A percentile compares a stretch with the other conserved stretches of the same genome.
These are phyloP conservation scores for Mus musculus DNA, from an alignment of 2,113 vertebrate species.

Conservation along the genomic window DNA sequence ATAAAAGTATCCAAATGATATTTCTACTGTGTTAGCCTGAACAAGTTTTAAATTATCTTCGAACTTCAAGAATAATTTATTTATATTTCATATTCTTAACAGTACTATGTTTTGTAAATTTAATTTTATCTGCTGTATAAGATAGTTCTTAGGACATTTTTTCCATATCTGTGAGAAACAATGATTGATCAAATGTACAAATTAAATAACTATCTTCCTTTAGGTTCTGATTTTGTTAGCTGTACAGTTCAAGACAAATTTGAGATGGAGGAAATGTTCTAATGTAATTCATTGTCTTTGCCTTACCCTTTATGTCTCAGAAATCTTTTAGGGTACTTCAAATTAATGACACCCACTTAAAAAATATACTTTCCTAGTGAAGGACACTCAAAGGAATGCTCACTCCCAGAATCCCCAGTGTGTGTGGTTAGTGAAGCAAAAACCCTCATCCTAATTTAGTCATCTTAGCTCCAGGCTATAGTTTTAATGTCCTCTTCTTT, in stretches of 20 bases:
- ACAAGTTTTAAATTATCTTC: neutral
- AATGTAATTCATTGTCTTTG: neutral
- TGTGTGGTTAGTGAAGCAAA: neutral
- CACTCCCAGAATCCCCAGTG: neutral
- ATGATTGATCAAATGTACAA: neutral
- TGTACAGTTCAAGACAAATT: neutral
- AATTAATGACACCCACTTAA: neutral
- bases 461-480: neutral
- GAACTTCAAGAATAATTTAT: neutral
- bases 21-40: neutral
- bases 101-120: neutral
- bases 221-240: neutral
- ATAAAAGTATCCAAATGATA: neutral
- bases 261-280: neutral
- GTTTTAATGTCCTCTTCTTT: neutral
- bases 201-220: neutral
- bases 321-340: neutral
- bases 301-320: neutral
- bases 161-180: neutral
- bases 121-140: neutral
- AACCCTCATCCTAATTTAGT: neutral
- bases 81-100: neutral
- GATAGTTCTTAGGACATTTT: neutral
- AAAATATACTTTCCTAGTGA: conserved; percentile 1
- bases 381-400: neutral